Conservation (phyloP, 2,888 invertebrate species). For the Macaria liturata region DNA sequence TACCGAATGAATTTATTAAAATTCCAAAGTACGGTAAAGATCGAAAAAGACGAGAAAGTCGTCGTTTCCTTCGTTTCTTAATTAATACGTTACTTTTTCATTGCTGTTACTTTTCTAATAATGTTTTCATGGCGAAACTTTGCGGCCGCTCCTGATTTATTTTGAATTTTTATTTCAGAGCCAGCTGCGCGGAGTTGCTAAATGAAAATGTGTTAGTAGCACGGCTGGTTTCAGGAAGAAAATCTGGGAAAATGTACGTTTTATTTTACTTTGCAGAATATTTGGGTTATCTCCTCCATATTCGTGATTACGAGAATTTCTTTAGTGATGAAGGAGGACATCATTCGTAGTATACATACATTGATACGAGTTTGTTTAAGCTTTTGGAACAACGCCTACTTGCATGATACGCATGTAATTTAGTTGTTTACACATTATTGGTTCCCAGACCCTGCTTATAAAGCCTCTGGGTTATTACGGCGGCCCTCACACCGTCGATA, state of each 20-base stretch:
- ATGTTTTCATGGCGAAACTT: slow-evolving; percentile 20
- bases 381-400: no score
- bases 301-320: no score
- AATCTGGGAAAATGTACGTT: no score
- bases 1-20: slow-evolving; percentile 34
- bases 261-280: no score
- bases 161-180: slow-evolving; percentile 5
- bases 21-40: slow-evolving; percentile 26
- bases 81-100: slow-evolving; percentile 27
- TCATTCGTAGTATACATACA: no score
- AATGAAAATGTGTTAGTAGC: neutral
- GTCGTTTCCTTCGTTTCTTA: slow-evolving; percentile 23
- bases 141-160: slow-evolving; percentile 10
- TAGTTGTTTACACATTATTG: no score
- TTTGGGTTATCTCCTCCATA: no score
- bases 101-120: slow-evolving; percentile 28
- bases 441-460: no score
- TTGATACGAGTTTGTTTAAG: no score
- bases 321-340: no score
- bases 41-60: slow-evolving; percentile 23
- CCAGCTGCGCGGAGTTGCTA: neutral
- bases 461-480: neutral
- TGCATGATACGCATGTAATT: no score
- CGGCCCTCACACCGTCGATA: slow-evolving; percentile 46
- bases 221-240: no score